phyloP scores from a whole-genome alignment of 1,140 invertebrate species.

The Acromyrmex echinatior region DNA sequence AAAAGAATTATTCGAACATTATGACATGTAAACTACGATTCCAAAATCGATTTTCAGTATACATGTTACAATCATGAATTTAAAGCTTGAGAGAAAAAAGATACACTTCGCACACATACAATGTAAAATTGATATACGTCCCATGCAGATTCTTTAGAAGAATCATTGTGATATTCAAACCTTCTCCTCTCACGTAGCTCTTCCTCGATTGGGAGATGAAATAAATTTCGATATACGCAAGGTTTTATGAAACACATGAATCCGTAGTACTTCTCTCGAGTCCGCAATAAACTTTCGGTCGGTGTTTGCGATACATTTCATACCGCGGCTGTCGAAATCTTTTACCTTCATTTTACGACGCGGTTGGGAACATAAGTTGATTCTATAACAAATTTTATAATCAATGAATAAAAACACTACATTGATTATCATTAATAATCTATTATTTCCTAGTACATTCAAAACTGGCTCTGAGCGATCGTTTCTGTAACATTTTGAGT shows the following conservation, averaged over 20 bases:
- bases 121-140: constrained; percentile 41
- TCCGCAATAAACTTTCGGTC: constrained; percentile 53
- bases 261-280: constrained; percentile 41
- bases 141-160: constrained; percentile 16
- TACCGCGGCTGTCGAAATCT: constrained; percentile 35
- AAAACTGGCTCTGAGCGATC: background rate
- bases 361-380: constrained; percentile 33
- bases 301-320: constrained; percentile 38
- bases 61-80: background rate
- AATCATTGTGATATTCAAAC: constrained; percentile 42
- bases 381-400: constrained; percentile 39
- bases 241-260: constrained; percentile 54
- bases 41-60: background rate
- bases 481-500: background rate
- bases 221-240: constrained; percentile 55
- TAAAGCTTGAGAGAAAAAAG: constrained; percentile 12
- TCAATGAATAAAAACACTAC: constrained; percentile 22
- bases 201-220: constrained; percentile 28
- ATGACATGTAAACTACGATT: background rate
- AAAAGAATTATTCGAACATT: background rate
- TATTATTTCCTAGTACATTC: constrained; percentile 5
- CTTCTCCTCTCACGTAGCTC: background rate
- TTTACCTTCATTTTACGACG: constrained; percentile 51
- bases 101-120: background rate
- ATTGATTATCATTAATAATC: constrained; percentile 9